phyloP scores from a whole-genome alignment of 2,797 vertebrate genomes.

The Nasua narica region DNA sequence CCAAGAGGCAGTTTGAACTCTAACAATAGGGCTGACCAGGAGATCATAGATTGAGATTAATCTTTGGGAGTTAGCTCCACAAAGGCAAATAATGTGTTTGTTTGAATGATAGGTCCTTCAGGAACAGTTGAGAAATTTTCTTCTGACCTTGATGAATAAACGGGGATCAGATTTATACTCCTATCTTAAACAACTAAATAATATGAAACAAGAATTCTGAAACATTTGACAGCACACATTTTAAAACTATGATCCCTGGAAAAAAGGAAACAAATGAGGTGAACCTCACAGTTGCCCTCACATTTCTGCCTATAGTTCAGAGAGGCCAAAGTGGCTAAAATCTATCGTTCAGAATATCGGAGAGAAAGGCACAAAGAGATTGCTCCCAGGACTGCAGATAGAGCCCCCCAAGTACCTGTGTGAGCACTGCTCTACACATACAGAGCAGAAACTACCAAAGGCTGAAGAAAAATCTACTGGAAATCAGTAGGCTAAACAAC shows the following conservation, averaged over 20 bases:
- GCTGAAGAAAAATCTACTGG: neutral
- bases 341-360: neutral
- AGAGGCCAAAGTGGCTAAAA: neutral
- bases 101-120: neutral
- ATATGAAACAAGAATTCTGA: neutral
- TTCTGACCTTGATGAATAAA: neutral
- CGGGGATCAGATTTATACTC: neutral
- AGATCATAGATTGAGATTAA: neutral
- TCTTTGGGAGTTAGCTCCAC: neutral
- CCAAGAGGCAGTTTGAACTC: neutral
- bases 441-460: neutral
- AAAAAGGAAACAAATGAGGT: neutral
- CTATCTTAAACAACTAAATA: neutral
- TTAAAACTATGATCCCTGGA: neutral
- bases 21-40: neutral
- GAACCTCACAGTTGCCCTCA: neutral
- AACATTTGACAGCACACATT: neutral
- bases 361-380: neutral
- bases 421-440: neutral
- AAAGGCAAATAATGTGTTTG: conserved; percentile 19
- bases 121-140: neutral
- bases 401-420: neutral
- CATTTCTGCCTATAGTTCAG: neutral
- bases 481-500: neutral
- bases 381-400: neutral